These are phyloP conservation scores for Channa striata DNA, from an alignment of 2,797 vertebrate genomes.

Conservation along the genomic window DNA sequence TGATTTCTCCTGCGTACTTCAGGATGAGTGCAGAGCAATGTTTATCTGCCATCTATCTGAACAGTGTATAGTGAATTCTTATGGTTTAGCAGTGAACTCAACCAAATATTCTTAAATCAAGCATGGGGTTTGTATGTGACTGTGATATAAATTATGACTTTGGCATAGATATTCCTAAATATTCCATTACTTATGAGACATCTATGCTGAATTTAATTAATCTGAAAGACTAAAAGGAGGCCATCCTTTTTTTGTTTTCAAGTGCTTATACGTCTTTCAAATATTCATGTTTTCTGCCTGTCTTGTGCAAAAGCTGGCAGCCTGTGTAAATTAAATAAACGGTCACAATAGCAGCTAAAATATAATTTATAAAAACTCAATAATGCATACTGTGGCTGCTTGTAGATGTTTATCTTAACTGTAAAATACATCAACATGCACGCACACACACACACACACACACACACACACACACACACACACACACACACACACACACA, in stretches of 20 bases:
- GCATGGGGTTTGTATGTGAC: background rate
- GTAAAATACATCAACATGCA: background rate
- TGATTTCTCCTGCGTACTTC: too few species aligned
- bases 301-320: background rate
- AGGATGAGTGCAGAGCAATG: too few species aligned
- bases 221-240: background rate
- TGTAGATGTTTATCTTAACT: conserved; percentile 2
- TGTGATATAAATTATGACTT: background rate
- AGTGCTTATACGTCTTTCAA: background rate
- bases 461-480: conserved; percentile 26
- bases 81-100: background rate
- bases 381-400: background rate
- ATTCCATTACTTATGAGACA: conserved; percentile 4
- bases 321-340: background rate
- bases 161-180: conserved; percentile 12
- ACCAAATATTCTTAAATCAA: background rate
- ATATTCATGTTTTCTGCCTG: background rate
- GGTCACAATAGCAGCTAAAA: background rate
- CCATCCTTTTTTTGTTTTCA: background rate
- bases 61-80: background rate
- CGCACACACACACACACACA: background rate
- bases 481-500: conserved; percentile 27
- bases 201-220: background rate
- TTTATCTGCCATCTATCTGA: too few species aligned
- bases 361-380: too few species aligned